These are phyloP conservation scores for Sinocyclocheilus anophthalmus DNA, from an alignment of 2,113 vertebrate species.

Conservation along the genomic window DNA sequence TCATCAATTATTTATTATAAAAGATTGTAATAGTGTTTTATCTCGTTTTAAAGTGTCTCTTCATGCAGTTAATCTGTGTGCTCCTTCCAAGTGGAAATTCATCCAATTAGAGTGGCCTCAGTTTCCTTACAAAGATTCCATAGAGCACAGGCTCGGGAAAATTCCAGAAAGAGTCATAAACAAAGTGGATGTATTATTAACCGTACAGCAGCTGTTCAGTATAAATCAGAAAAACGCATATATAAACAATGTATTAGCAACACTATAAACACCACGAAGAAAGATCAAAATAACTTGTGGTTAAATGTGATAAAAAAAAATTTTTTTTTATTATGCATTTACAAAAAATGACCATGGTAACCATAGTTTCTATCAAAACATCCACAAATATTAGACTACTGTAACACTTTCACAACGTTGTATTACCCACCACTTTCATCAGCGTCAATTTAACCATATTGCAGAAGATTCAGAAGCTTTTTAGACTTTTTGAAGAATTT, in stretches of 20 bases:
- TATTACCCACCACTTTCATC: not conserved
- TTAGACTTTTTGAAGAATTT: not conserved
- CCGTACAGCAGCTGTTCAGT: not conserved
- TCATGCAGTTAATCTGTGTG: slow-evolving; percentile 9
- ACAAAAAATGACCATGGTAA: not conserved
- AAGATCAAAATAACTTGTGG: no score
- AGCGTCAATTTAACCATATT: not conserved
- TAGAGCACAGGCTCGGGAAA: not conserved
- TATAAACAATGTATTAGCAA: not conserved
- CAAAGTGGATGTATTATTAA: slow-evolving; percentile 17
- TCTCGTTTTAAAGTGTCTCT: not conserved
- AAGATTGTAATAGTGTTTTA: not conserved
- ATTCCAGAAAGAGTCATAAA: slow-evolving; percentile 25
- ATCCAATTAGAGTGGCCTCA: slow-evolving; percentile 11
- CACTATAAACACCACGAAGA: not conserved
- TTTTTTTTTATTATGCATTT: no score
- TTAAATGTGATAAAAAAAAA: not conserved
- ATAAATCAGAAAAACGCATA: not conserved
- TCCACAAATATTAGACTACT: not conserved
- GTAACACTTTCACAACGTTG: not conserved
- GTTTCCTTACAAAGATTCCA: slow-evolving; percentile 5
- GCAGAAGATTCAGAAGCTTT: not conserved
- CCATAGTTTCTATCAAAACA: not conserved
- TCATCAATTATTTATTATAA: not conserved
- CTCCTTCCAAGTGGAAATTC: slow-evolving; percentile 27